A percentile compares a stretch with the other conserved stretches of the same genome.
phyloP scores from a whole-genome alignment of 2,113 vertebrate species.

The Sander lucioperca region DNA sequence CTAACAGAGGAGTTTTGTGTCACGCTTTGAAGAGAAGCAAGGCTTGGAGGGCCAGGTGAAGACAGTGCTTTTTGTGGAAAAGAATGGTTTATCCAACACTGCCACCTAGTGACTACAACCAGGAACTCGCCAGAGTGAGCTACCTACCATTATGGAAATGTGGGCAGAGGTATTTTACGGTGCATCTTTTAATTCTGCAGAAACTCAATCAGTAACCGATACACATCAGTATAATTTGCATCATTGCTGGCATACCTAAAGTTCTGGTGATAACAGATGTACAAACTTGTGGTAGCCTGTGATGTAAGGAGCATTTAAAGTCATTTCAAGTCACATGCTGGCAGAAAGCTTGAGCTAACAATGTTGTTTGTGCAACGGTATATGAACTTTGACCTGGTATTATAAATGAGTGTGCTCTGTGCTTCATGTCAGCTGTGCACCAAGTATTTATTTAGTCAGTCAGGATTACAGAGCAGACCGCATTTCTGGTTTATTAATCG shows the following conservation, averaged over 20 bases:
- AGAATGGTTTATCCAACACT: conserved; percentile 55
- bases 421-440: no score
- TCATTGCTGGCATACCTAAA: not conserved
- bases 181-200: not conserved
- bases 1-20: conserved; percentile 77
- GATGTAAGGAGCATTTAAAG: no score
- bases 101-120: conserved; percentile 43
- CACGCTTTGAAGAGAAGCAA: conserved; percentile 76
- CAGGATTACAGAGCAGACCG: not conserved
- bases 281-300: not conserved
- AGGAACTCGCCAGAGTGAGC: not conserved
- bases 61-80: conserved; percentile 68
- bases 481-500: not conserved
- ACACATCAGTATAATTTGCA: not conserved
- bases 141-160: not conserved
- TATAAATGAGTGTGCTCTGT: not conserved
- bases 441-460: no score
- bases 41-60: conserved; percentile 74
- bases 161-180: no score
- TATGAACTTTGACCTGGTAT: not conserved
- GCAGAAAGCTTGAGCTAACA: no score
- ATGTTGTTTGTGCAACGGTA: no score
- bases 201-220: no score
- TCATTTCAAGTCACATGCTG: no score
- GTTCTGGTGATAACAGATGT: not conserved